Evolutionary conservation across 2,888 invertebrate genomes (phyloP).

Genomic region (Parochlus steinenii): DNA sequence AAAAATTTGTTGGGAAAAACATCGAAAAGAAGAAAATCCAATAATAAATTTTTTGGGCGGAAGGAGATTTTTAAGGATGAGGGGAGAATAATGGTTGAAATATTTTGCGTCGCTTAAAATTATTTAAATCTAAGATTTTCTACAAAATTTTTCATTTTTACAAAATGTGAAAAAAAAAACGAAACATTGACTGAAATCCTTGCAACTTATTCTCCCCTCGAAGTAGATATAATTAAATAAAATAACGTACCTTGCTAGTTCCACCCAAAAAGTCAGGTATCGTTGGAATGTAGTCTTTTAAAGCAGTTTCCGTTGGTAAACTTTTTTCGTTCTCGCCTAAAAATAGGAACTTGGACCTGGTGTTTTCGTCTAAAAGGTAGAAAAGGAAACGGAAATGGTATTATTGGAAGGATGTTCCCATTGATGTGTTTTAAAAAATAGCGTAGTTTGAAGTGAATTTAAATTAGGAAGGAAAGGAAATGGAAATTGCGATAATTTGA

Average conservation of each 20-base stretch:
- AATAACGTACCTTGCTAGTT: constrained; percentile 52
- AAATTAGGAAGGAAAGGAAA: not conserved
- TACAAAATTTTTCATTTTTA: too few relatives aligned
- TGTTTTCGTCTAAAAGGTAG: constrained; percentile 62
- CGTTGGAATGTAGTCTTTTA: constrained; percentile 70
- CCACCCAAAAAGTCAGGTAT: constrained; percentile 92
- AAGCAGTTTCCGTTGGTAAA: constrained; percentile 56
- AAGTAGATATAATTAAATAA: constrained; percentile 1
- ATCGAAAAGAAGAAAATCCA: too few relatives aligned
- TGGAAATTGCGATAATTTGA: not conserved
- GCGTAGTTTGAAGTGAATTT: too few relatives aligned
- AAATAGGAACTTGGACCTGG: constrained; percentile 79
- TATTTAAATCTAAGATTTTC: too few relatives aligned
- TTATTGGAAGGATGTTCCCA: too few relatives aligned
- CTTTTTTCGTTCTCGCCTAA: constrained; percentile 84
- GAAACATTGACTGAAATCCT: not conserved
- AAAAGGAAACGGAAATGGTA: too few relatives aligned
- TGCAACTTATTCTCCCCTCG: not conserved
- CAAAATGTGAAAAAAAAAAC: too few relatives aligned
- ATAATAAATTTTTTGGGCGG: not conserved
- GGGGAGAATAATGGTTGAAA: not conserved
- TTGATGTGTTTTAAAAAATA: too few relatives aligned
- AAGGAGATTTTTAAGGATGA: not conserved
- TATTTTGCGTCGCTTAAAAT: not conserved
- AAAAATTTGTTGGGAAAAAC: too few relatives aligned